These are phyloP conservation scores for Shargacucullia verbasci DNA, from an alignment of 2,888 invertebrate species.

Conservation along the genomic window DNA sequence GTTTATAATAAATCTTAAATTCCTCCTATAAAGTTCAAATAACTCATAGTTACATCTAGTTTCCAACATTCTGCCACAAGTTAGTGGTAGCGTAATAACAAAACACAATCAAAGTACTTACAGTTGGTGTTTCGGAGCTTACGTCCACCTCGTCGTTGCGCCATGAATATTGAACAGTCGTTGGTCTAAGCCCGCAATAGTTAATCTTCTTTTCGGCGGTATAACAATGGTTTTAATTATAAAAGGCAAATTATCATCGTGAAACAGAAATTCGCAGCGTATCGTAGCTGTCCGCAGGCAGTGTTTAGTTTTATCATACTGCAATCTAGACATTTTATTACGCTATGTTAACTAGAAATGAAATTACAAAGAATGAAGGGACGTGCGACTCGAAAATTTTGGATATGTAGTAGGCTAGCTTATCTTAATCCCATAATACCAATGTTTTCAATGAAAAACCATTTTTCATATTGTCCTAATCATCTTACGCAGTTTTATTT, in stretches of 20 bases:
- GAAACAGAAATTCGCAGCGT: conserved; percentile 26
- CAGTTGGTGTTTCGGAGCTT: conserved; percentile 60
- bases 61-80: conserved; percentile 26
- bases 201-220: conserved; percentile 71
- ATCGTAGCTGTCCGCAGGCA: conserved; percentile 12
- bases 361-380: too few relatives aligned
- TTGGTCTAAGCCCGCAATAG: conserved; percentile 64
- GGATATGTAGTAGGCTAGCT: too few relatives aligned
- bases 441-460: too few relatives aligned
- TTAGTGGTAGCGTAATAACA: conserved; percentile 23
- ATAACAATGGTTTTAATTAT: conserved; percentile 66
- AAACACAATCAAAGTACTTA: conserved; percentile 55
- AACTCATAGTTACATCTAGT: conserved; percentile 6
- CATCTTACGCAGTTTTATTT: too few relatives aligned
- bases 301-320: conserved; percentile 10
- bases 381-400: too few relatives aligned
- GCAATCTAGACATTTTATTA: background rate
- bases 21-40: background rate
- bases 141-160: conserved; percentile 64
- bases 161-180: conserved; percentile 61
- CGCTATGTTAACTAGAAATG: too few relatives aligned
- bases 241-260: conserved; percentile 55
- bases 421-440: too few relatives aligned
- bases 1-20: conserved; percentile 12
- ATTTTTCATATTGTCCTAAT: too few relatives aligned